phyloP scores from a whole-genome alignment of 2,113 vertebrate species.

The Australoheros scitulus region DNA sequence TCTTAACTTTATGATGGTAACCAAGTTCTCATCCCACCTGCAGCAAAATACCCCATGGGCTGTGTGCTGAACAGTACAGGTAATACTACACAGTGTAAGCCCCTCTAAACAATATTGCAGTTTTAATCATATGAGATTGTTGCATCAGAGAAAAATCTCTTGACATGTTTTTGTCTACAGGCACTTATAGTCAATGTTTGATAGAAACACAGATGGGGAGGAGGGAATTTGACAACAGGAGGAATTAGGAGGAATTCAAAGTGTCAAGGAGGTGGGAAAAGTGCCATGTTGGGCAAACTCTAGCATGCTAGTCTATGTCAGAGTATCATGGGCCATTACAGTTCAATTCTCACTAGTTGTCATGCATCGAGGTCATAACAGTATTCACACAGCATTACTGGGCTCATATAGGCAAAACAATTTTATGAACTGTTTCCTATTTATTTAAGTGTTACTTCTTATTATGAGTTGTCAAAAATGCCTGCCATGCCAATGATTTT shows the following conservation, averaged over 20 bases:
- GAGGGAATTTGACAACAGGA: constrained; percentile 23
- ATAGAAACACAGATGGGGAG: constrained; percentile 30
- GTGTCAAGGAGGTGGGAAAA: constrained; percentile 22
- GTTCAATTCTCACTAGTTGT: background rate
- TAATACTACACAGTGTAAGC: background rate
- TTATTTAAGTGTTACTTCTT: background rate
- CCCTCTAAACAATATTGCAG: background rate
- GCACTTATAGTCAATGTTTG: constrained; percentile 21
- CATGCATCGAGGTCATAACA: constrained; percentile 9
- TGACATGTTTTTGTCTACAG: constrained; percentile 23
- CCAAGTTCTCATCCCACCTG: background rate
- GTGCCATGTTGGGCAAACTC: constrained; percentile 27
- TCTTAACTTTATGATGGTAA: background rate
- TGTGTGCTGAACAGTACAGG: background rate
- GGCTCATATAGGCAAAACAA: background rate
- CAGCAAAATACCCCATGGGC: background rate
- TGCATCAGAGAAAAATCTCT: constrained; percentile 4
- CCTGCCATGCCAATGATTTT: background rate
- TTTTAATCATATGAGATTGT: constrained; percentile 12
- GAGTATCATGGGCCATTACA: constrained; percentile 1
- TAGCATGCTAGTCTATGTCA: constrained; percentile 12
- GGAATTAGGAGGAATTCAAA: constrained; percentile 28
- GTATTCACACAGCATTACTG: background rate
- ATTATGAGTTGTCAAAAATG: background rate
- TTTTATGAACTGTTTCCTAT: background rate